These are phyloP conservation scores for Suncus etruscus DNA, from an alignment of 2,113 vertebrate species.

Conservation along the genomic window DNA sequence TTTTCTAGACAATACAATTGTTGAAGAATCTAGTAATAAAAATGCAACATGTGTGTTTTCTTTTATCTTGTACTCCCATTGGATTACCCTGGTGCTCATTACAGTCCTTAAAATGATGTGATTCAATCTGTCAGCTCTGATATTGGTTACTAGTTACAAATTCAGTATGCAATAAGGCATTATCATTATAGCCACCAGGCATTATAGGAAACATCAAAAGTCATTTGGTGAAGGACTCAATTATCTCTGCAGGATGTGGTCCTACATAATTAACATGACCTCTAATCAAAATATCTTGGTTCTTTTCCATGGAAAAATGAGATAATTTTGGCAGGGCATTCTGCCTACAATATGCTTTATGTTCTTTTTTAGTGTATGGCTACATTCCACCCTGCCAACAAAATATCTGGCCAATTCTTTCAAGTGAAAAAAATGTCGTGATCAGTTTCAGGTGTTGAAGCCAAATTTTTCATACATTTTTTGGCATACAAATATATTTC, in stretches of 20 bases:
- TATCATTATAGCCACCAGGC: neutral
- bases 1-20: neutral
- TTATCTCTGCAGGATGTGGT: slow-evolving; percentile 43
- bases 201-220: slow-evolving; percentile 33
- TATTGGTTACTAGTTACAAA: slow-evolving; percentile 15
- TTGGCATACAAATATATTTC: neutral
- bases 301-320: slow-evolving; percentile 36
- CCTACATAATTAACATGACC: slow-evolving; percentile 66
- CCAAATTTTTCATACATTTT: slow-evolving; percentile 27
- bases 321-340: neutral
- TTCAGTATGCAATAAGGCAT: neutral
- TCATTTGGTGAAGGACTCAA: slow-evolving; percentile 27
- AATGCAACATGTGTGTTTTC: neutral
- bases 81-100: neutral
- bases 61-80: neutral
- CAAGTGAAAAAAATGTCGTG: slow-evolving; percentile 41
- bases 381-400: neutral
- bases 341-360: neutral
- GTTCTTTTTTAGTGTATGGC: neutral
- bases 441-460: neutral
- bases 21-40: neutral
- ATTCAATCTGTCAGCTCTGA: neutral
- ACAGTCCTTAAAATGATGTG: neutral
- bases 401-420: slow-evolving; percentile 1
- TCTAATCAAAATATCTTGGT: slow-evolving; percentile 56